Percentiles rank a stretch among this genome's conserved stretches.
Conservation (phyloP, 1,140 invertebrate species). For the Brachionus manjavacas region DNA sequence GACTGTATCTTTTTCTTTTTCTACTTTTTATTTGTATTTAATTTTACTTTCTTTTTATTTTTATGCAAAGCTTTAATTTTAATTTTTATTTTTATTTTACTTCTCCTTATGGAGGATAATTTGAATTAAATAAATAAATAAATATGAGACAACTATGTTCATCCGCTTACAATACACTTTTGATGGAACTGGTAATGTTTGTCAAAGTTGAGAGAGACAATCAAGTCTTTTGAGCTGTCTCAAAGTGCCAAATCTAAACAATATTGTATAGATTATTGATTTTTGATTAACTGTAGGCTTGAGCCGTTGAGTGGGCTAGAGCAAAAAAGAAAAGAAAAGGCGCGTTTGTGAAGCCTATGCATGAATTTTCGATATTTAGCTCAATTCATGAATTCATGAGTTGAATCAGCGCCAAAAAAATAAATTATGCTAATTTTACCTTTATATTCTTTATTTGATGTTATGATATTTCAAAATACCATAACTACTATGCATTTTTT, state of each 20-base stretch:
- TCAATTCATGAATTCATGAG: not conserved
- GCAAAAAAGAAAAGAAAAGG: not conserved
- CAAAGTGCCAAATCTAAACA: not conserved
- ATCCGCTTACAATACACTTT: too few relatives aligned
- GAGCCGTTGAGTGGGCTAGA: not conserved
- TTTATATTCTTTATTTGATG: not conserved
- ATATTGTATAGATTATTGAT: not conserved
- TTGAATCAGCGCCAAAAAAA: slow-evolving; percentile 16
- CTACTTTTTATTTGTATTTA: too few relatives aligned
- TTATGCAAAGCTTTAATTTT: too few relatives aligned
- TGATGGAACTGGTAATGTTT: too few relatives aligned
- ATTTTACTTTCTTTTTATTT: too few relatives aligned
- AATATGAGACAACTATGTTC: too few relatives aligned
- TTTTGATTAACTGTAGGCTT: not conserved
- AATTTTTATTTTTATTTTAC: too few relatives aligned
- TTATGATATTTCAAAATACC: slow-evolving; percentile 38
- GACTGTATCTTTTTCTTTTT: too few relatives aligned
- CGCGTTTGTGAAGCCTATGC: not conserved
- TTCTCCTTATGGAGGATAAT: too few relatives aligned
- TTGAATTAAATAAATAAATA: too few relatives aligned
- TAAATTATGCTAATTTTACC: slow-evolving; percentile 35
- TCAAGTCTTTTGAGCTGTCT: too few relatives aligned
- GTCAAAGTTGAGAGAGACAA: too few relatives aligned
- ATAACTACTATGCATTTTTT: slow-evolving; percentile 34
- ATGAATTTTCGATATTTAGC: not conserved